phyloP scores from a whole-genome alignment of 2,797 vertebrate genomes.

The Alca torda region DNA sequence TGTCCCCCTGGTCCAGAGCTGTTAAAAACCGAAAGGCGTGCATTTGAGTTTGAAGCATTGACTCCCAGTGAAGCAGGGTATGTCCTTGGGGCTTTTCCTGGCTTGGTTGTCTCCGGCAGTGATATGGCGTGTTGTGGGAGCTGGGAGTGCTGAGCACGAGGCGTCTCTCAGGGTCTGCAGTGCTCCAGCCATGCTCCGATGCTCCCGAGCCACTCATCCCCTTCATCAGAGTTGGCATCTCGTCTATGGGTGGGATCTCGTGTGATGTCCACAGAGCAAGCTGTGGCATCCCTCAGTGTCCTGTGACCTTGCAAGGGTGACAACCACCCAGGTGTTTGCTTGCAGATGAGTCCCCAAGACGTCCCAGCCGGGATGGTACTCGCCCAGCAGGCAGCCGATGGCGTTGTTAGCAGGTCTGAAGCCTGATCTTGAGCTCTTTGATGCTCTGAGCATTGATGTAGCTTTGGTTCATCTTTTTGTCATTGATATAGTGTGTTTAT shows the following conservation, averaged over 20 bases:
- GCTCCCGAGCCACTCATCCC: rapidly evolving
- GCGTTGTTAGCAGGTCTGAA: not conserved
- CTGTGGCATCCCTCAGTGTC: not conserved
- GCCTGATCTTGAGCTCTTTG: not conserved
- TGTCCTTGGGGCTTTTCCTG: not conserved
- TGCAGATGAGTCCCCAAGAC: not conserved
- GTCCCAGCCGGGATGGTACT: rapidly evolving
- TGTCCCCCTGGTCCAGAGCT: too few relatives aligned
- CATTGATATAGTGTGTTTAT: not conserved
- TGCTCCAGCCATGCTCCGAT: rapidly evolving
- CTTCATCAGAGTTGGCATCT: not conserved
- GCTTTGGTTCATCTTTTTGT: not conserved
- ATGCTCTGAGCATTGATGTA: not conserved
- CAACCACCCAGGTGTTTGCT: not conserved
- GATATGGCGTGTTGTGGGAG: rapidly evolving
- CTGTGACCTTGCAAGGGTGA: not conserved
- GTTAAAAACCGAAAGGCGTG: not conserved
- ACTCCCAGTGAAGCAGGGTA: not conserved
- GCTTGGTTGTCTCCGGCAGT: rapidly evolving
- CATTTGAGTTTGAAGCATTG: not conserved
- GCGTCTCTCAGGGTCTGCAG: rapidly evolving
- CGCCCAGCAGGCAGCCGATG: rapidly evolving
- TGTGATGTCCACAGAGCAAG: not conserved
- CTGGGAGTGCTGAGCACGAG: not conserved
- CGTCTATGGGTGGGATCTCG: not conserved